These are phyloP conservation scores for Paramacrobiotus metropolitanus DNA, from an alignment of 1,140 invertebrate species.

Conservation along the genomic window DNA sequence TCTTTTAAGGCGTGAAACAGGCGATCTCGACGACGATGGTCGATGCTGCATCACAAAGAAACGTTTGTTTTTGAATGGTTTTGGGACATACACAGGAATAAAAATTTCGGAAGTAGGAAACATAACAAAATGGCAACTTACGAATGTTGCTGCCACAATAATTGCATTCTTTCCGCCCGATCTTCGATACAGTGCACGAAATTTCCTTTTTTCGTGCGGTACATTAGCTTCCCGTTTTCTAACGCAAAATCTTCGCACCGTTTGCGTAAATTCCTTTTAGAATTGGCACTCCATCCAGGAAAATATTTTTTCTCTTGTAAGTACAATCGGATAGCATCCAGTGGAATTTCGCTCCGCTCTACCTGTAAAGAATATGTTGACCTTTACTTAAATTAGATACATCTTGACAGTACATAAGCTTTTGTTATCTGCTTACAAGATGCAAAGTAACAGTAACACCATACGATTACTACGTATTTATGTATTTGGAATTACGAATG, in stretches of 20 bases:
- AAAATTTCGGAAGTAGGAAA: not conserved
- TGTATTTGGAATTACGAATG: no score
- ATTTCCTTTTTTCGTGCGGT: not conserved
- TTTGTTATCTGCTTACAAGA: no score
- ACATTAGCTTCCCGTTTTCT: not conserved
- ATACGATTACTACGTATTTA: no score
- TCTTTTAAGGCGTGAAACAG: not conserved
- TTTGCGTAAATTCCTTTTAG: not conserved
- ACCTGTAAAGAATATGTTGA: no score
- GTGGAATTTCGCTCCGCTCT: not conserved
- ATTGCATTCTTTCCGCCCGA: not conserved
- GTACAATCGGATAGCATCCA: not conserved
- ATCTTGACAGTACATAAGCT: no score
- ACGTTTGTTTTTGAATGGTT: no score
- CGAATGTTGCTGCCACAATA: constrained; percentile 3
- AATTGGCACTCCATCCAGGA: not conserved
- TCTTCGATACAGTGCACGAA: not conserved
- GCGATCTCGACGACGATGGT: not conserved
- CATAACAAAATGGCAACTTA: not conserved
- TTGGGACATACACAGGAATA: not conserved
- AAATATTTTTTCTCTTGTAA: not conserved
- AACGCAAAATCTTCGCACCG: not conserved
- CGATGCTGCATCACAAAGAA: not conserved
- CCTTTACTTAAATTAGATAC: no score
- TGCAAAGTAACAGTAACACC: no score